These are phyloP conservation scores for Coreoperca whiteheadi DNA, from an alignment of 2,113 vertebrate species.

Conservation along the genomic window DNA sequence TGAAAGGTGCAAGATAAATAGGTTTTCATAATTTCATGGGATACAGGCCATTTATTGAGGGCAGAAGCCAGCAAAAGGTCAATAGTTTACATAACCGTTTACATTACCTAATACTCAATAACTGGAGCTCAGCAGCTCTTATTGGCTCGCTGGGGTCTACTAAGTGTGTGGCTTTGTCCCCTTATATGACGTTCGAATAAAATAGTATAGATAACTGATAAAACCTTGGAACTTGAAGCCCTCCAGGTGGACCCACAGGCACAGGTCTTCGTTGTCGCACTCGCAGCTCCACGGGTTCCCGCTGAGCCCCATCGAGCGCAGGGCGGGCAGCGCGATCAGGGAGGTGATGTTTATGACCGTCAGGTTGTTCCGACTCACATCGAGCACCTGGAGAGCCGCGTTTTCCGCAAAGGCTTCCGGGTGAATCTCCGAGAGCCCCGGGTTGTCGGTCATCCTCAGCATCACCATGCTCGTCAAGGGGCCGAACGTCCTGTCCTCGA, in stretches of 20 bases:
- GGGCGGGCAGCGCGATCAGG: constrained; percentile 78
- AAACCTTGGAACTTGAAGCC: constrained; percentile 90
- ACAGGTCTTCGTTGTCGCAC: constrained; percentile 90
- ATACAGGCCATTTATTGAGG: constrained; percentile 8
- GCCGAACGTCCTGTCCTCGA: constrained; percentile 89
- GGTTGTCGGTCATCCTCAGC: constrained; percentile 92
- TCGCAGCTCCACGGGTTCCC: constrained; percentile 93
- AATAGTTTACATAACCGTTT: constrained; percentile 48
- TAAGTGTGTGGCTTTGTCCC: background rate
- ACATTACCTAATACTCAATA: constrained; percentile 44
- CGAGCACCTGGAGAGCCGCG: constrained; percentile 88
- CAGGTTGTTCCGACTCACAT: constrained; percentile 91
- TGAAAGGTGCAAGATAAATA: background rate
- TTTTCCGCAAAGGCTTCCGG: constrained; percentile 89
- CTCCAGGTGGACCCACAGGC: constrained; percentile 88
- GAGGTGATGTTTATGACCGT: constrained; percentile 85
- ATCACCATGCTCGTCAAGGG: constrained; percentile 89
- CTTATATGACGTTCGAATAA: background rate
- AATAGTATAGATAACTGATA: background rate
- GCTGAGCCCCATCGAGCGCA: constrained; percentile 88
- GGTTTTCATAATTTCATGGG: background rate
- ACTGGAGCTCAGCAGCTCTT: constrained; percentile 19
- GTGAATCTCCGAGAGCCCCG: constrained; percentile 85
- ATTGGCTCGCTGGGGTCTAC: background rate
- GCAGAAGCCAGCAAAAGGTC: constrained; percentile 18